Percentiles rank a stretch among this genome's conserved stretches.
Evolutionary conservation across 1,140 invertebrate species (phyloP).

Genomic region (Macrocentrus cingulum): DNA sequence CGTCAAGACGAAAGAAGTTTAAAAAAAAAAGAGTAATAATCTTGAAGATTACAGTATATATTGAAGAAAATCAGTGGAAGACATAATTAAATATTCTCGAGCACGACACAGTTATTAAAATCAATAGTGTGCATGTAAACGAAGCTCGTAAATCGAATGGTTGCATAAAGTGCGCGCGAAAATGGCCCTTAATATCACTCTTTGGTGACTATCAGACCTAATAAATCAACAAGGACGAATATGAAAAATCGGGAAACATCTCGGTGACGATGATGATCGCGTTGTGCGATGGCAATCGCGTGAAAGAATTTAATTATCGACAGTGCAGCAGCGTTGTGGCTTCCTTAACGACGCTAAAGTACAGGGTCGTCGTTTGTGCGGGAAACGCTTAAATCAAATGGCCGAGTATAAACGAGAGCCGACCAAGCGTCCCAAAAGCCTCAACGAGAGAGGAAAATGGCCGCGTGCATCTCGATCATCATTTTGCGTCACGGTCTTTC

Average conservation of each 20-base stretch:
- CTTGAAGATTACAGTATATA: background rate
- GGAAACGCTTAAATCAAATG: conserved; percentile 13
- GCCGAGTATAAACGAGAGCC: background rate
- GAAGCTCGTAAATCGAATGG: conserved; percentile 6
- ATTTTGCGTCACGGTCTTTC: background rate
- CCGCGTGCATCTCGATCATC: background rate
- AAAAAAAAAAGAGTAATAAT: background rate
- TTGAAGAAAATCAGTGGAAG: conserved; percentile 7
- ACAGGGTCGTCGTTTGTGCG: conserved; percentile 15
- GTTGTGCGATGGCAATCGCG: conserved; percentile 5
- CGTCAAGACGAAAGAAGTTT: background rate
- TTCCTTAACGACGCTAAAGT: conserved; percentile 17
- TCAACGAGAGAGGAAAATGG: too few species aligned
- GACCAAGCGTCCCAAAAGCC: too few species aligned
- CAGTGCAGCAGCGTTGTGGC: background rate
- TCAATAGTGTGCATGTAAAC: background rate
- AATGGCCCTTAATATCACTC: conserved; percentile 16
- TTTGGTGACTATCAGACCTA: background rate
- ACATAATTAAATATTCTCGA: conserved; percentile 13
- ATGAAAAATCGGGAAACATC: conserved; percentile 5
- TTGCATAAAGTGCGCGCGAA: conserved; percentile 10
- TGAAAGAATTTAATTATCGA: conserved; percentile 22
- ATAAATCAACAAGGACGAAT: conserved; percentile 14
- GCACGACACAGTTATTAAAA: background rate
- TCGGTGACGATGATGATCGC: background rate